phyloP scores from a whole-genome alignment of 37 sponge, comb jelly and placozoan genomes.

The Diacarnus erythraeanus region DNA sequence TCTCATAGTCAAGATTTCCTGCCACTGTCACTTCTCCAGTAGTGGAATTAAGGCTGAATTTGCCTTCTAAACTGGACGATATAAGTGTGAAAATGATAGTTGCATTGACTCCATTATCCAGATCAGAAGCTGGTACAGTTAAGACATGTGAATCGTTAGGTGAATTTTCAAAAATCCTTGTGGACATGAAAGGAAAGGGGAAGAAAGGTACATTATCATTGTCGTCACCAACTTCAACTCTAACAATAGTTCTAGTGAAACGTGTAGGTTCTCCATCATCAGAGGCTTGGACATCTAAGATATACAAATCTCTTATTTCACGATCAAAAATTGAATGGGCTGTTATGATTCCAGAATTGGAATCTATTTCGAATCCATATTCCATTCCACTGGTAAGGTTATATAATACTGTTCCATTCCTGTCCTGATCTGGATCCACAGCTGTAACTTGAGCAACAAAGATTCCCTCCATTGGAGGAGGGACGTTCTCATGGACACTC shows the following conservation, averaged over 20 bases:
- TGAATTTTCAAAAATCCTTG: slow-evolving; percentile 59
- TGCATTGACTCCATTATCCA: slow-evolving; percentile 55
- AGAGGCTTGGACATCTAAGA: slow-evolving; percentile 40
- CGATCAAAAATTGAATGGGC: slow-evolving; percentile 29
- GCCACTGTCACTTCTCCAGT: slow-evolving; percentile 45
- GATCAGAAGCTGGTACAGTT: slow-evolving; percentile 43
- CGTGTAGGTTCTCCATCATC: slow-evolving; percentile 44
- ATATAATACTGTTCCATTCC: slow-evolving; percentile 55
- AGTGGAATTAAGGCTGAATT: slow-evolving; percentile 31
- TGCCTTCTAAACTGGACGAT: slow-evolving; percentile 8
- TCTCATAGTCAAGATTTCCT: slow-evolving; percentile 52
- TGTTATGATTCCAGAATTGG: slow-evolving; percentile 42
- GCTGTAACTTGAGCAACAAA: slow-evolving; percentile 35
- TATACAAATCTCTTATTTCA: slow-evolving; percentile 22
- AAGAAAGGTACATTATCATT: slow-evolving; percentile 82
- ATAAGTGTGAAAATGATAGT: slow-evolving; percentile 22
- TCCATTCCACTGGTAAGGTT: slow-evolving; percentile 5
- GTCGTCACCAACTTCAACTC: slow-evolving; percentile 60
- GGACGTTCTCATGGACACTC: slow-evolving; percentile 37
- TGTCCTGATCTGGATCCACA: slow-evolving; percentile 47
- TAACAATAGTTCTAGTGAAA: slow-evolving; percentile 25
- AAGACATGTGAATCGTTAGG: slow-evolving; percentile 37
- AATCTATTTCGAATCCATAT: slow-evolving; percentile 51
- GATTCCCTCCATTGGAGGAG: slow-evolving; percentile 32
- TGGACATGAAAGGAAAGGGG: slow-evolving; percentile 44